Percentiles rank a stretch among this genome's conserved stretches.
Conservation (phyloP, 2,113 vertebrate species). For the Phalacrocorax brasilianus region DNA sequence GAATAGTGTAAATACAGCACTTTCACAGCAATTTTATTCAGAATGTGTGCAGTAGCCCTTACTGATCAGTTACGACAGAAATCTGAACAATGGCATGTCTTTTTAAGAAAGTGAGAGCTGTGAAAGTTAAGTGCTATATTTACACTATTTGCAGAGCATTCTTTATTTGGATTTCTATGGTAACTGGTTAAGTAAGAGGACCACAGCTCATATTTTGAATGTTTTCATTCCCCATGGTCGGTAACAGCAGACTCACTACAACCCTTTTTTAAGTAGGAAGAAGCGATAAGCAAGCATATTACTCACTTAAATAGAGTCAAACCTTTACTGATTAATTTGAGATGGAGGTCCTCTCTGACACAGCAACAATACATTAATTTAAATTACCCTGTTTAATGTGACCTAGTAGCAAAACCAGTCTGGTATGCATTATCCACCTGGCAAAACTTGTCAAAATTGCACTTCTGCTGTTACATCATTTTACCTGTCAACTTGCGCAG, state of each 20-base stretch:
- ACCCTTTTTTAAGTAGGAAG: not conserved
- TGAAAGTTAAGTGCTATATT: not conserved
- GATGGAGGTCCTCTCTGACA: not conserved
- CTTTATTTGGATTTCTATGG: constrained; percentile 62
- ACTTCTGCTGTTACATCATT: not conserved
- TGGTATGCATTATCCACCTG: not conserved
- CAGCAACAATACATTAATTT: not conserved
- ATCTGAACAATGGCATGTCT: not conserved
- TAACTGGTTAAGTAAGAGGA: constrained; percentile 18
- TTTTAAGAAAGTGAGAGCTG: constrained; percentile 39
- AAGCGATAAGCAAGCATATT: not conserved
- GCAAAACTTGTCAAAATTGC: not conserved
- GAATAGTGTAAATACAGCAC: not conserved
- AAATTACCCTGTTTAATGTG: not conserved
- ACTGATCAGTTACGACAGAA: not conserved
- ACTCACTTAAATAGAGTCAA: rapidly evolving
- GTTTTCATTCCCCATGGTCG: constrained; percentile 1
- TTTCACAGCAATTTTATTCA: not conserved
- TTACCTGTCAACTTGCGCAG: not conserved
- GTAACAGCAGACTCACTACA: not conserved
- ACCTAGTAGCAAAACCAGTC: not conserved
- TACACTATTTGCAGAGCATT: constrained; percentile 40
- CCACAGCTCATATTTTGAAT: not conserved
- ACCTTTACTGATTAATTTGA: not conserved
- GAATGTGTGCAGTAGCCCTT: not conserved